Base-by-base conservation (phyloP, 2,113 vertebrate genomes). In the Odocoileus hemionus region DNA sequence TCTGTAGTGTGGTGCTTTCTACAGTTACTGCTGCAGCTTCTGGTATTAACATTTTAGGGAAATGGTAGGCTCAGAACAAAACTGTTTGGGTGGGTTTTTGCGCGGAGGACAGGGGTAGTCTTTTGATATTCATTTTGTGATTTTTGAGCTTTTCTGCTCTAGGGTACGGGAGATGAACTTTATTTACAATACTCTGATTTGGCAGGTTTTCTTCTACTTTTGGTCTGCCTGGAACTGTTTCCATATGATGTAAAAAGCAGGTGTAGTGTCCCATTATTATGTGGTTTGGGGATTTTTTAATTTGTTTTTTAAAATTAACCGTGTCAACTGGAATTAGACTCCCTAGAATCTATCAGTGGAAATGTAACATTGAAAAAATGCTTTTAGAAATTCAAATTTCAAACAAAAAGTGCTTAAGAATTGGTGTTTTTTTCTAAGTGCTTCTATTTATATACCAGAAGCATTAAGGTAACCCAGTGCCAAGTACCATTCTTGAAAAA, bases 401-500 rank as follows among this genome's bases (percentile, higher is more conserved):
- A 95, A 97, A 98, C 98, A 79, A 86, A 95, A 98, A 97, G 98
- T 95, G 96, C 94, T 96, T 97, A 85, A 98, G 98, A 98, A 88
- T 98, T 97, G 98, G 97, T 99, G 95, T 98, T 99, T 52, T 52
- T 76, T 97, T 97, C 93, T 97, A 97, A 98, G 96, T 98, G 98
- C 97, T 98, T 97, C 97, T 99, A 89, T 98, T 98, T 99, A 93
- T 94, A 98, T 94, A 98, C 98, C 95, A 94, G 98, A 99, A 99
- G 98, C 98, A 98, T 98, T 98, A 98, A 96, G 97, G 98, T 98
- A 99, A 99, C 98, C 98, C 98, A 98, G 99, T 99, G 99, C 99
- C 99, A 99, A 99, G 99, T 98, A 99, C 60, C 83, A 98, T 99
- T 99, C 98, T 98, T 99, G 98, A 98, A 98, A 98, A 98, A 98